phyloP scores from a whole-genome alignment of 1,140 invertebrate genomes.

The Pteromalus puparum region DNA sequence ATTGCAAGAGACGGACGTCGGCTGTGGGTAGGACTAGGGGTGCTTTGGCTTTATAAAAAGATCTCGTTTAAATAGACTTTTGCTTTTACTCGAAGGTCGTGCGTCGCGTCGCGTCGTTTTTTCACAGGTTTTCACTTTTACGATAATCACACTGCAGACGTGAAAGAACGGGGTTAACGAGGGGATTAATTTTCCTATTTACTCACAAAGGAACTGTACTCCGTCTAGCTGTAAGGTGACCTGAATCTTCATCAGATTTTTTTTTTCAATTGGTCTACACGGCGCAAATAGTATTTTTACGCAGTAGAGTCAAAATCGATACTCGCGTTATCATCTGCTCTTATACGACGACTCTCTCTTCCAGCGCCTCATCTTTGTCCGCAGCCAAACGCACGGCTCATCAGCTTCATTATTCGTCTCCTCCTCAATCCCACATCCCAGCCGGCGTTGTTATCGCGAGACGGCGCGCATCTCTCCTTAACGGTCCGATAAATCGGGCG shows the following conservation, averaged over 20 bases:
- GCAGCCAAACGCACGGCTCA: neutral
- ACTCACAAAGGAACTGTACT: neutral
- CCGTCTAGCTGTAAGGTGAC: no score
- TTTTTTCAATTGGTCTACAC: no score
- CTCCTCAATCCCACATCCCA: slow-evolving; percentile 10
- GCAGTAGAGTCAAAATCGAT: no score
- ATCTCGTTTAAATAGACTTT: neutral
- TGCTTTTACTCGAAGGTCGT: neutral
- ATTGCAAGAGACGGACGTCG: no score
- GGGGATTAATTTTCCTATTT: neutral
- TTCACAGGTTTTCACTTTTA: neutral
- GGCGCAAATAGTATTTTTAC: no score
- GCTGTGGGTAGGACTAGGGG: no score
- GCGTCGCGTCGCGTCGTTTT: no score
- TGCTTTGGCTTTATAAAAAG: neutral
- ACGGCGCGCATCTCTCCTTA: slow-evolving; percentile 39
- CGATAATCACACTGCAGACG: neutral
- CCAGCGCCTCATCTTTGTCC: neutral
- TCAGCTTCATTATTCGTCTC: slow-evolving; percentile 19
- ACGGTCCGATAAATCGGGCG: slow-evolving; percentile 51
- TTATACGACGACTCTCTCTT: no score
- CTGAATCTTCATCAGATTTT: no score
- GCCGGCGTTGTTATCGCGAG: slow-evolving; percentile 58
- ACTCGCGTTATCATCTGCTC: no score
- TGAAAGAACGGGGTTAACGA: no score